These are phyloP conservation scores for Aspiorhynchus laticeps DNA, from an alignment of 2,113 vertebrate species.

Conservation along the genomic window DNA sequence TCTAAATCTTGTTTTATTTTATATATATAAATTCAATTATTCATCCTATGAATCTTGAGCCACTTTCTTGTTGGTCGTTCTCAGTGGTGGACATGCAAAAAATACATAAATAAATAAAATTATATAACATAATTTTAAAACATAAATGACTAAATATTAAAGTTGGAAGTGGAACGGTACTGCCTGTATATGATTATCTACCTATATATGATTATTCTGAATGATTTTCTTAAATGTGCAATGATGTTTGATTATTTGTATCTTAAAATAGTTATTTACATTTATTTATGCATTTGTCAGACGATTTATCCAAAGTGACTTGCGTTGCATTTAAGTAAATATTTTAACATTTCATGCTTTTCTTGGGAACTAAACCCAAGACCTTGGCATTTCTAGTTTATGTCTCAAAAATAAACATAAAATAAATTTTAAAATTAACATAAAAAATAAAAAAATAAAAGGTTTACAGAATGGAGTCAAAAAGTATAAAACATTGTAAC, in stretches of 20 bases:
- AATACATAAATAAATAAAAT: not conserved
- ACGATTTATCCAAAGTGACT: not conserved
- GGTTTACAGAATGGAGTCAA: not conserved
- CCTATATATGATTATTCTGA: not conserved
- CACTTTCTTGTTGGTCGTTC: not conserved
- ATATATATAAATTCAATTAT: not conserved
- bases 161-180: not conserved
- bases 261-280: not conserved
- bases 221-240: not conserved
- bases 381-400: not conserved
- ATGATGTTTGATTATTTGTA: not conserved
- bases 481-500: not conserved
- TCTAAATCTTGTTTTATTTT: not conserved
- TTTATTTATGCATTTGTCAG: not conserved
- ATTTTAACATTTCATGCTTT: not conserved
- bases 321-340: not conserved
- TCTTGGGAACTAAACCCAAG: not conserved
- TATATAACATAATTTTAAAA: not conserved
- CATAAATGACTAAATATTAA: not conserved
- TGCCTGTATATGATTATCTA: not conserved
- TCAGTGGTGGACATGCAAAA: not conserved
- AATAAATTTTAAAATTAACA: no score
- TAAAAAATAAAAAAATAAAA: not conserved
- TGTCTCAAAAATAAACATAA: not conserved
- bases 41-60: not conserved